Base-by-base conservation (phyloP, 2,888 invertebrate species). In the Ennomos erosarius region DNA sequence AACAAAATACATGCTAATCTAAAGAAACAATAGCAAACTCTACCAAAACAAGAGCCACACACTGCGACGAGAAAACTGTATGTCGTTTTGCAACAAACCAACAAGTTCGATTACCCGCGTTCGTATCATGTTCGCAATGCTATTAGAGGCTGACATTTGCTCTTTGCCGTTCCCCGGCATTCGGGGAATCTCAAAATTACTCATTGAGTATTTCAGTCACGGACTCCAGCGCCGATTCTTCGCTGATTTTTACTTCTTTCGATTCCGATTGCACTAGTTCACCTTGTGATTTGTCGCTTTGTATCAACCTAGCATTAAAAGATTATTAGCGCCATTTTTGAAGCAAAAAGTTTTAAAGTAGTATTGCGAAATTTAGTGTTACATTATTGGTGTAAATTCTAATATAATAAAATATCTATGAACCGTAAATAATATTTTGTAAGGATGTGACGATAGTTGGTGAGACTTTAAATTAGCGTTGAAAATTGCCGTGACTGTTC, bases 221-320 rank as follows among this genome's bases (percentile, higher is more conserved):
- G 91, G 78, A 69, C 76, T 73, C 78, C 79, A 76, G 69, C 81
- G 79, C 77, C 88, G 81, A 83, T 85, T 76, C 80, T 67, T 75
- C 80, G 85, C 86, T 90, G 90, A 91, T 92, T 92, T 92, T 90
- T 91, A 87, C 89, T 90, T 91, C 90, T 90, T 90, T 89, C 82
- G 81, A 88, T 89, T 87, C 87, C 89, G 73, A 88, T 87, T 87
- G 88, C 88, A 84, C 83, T 87, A 87, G 86, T 88, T 84, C 82
- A 84, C 81, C 82, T 76, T 71, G 85, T 83, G 88, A 91, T 88
- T 90, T 89, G 82, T 90, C 86, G 84, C 47, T 61, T 59, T 62
- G 57, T 62, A 54, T 51, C 46, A 42, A 35, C 13, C 26, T 45
- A 52, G 54, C 40, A 49, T 54, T 34, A 37, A 37, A 67, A 70